Conservation (phyloP, 2,113 vertebrate species). For the Gallinago jamesoni region DNA sequence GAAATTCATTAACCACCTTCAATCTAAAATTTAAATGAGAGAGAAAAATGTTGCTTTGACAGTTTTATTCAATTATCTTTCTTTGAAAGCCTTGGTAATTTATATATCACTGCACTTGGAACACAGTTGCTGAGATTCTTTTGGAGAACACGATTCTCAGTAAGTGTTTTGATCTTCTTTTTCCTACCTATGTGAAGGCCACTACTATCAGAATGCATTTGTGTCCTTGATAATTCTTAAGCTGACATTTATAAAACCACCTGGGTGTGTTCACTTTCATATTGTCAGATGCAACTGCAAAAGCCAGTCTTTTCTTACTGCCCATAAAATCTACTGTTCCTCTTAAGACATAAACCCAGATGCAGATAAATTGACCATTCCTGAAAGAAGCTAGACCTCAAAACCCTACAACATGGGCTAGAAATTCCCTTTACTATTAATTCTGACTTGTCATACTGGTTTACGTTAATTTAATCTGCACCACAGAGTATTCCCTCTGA, state of each 20-base stretch:
- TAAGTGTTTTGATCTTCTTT: conserved; percentile 10
- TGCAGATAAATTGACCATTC: not conserved
- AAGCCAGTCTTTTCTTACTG: not conserved
- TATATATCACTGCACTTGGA: not conserved
- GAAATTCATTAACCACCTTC: conserved; percentile 17
- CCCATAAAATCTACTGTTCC: not conserved
- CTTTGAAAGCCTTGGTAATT: not conserved
- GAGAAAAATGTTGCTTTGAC: not conserved
- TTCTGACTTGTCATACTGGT: not conserved
- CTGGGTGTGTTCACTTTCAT: not conserved
- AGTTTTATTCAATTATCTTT: not conserved
- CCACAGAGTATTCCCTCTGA: not conserved
- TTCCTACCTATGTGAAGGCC: not conserved
- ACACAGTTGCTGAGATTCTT: not conserved
- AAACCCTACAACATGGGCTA: not conserved
- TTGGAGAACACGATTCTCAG: not conserved
- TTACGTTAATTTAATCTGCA: not conserved
- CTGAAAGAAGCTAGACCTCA: not conserved
- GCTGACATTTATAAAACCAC: not conserved
- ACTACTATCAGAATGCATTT: not conserved
- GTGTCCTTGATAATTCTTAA: not conserved
- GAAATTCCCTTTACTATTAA: not conserved
- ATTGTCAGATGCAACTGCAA: not conserved
- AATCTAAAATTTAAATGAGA: conserved; percentile 20
- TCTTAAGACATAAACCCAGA: not conserved